Percentiles rank a stretch among this genome's conserved stretches.
Conservation (phyloP, 2,113 vertebrate genomes). For the Cyphomyrus plagiostoma region DNA sequence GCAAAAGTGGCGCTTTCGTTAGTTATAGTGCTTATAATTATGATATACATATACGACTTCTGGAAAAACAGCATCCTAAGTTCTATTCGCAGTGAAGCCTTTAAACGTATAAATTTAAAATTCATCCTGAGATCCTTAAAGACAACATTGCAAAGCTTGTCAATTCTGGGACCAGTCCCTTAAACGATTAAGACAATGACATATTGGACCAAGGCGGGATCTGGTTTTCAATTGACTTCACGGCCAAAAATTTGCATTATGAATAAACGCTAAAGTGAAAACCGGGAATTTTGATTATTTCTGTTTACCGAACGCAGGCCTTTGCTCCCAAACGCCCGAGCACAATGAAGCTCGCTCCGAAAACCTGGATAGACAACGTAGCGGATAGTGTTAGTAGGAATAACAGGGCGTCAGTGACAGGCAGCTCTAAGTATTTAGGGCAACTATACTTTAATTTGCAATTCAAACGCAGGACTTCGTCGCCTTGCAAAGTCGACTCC, state of each 20-base stretch:
- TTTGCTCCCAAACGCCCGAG: not conserved
- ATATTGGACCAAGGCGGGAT: not conserved
- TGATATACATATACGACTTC: not conserved
- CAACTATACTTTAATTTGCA: conserved; percentile 82
- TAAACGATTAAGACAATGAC: not conserved
- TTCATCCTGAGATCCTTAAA: not conserved
- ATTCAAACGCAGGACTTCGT: conserved; percentile 95
- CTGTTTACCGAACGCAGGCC: not conserved
- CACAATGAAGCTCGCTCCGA: not conserved
- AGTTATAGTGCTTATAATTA: not conserved
- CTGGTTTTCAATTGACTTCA: not conserved
- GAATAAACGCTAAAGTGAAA: not conserved
- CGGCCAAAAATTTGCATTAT: not conserved
- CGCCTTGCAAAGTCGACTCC: conserved; percentile 80
- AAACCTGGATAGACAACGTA: not conserved
- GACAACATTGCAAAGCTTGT: not conserved
- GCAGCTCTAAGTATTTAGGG: conserved; percentile 71
- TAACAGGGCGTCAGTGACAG: conserved; percentile 46
- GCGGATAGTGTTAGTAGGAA: not conserved
- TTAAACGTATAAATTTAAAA: not conserved
- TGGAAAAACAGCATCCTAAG: not conserved
- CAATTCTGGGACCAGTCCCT: not conserved
- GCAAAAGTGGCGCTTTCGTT: not conserved
- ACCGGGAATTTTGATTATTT: not conserved
- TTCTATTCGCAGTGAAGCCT: not conserved